Evolutionary conservation across 2,797 vertebrate species (phyloP).

Genomic region (Coreius guichenoti): DNA sequence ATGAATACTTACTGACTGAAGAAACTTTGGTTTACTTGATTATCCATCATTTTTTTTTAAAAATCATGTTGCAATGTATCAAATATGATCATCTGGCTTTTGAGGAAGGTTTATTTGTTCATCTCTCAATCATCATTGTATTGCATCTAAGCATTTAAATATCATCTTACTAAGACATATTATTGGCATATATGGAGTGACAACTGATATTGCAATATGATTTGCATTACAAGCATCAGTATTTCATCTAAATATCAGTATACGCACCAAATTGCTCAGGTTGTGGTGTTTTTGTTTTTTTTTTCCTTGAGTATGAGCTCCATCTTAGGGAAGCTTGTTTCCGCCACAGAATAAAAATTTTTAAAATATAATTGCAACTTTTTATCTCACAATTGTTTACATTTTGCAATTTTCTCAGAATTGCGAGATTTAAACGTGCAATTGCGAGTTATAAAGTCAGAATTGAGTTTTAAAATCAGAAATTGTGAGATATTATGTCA

Average conservation of each 20-base stretch:
- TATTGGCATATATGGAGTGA: neutral
- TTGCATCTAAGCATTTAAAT: neutral
- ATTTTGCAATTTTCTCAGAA: too few species aligned
- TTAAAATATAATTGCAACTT: too few species aligned
- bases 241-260: neutral
- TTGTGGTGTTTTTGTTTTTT: neutral
- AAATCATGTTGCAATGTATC: too few species aligned
- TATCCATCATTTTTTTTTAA: neutral
- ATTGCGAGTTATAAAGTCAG: too few species aligned
- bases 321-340: too few species aligned
- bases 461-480: too few species aligned
- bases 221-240: neutral
- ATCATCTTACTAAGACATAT: neutral
- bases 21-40: neutral
- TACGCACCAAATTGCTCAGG: neutral
- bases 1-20: neutral
- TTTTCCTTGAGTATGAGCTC: neutral
- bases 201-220: neutral
- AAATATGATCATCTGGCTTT: neutral
- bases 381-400: too few species aligned
- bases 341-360: too few species aligned
- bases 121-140: neutral
- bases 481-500: too few species aligned
- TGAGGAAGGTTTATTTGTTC: neutral
- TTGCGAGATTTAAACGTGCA: too few species aligned